Evolutionary conservation across 2,888 invertebrate genomes (phyloP).

Genomic region (Lasius platythorax): DNA sequence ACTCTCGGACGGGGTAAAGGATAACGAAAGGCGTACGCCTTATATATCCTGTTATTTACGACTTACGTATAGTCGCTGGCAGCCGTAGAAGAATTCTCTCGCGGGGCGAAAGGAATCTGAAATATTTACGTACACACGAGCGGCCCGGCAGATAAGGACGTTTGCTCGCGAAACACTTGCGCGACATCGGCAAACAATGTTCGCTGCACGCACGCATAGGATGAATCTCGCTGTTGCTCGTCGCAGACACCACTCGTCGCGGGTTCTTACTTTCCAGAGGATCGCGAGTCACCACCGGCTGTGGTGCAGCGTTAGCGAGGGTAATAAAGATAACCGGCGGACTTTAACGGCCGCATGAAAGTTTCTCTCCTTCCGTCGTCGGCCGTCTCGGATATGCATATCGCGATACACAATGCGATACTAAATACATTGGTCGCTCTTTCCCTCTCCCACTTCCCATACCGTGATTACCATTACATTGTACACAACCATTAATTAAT

Average conservation of each 20-base stretch:
- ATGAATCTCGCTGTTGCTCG: conserved; percentile 48
- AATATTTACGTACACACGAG: conserved; percentile 68
- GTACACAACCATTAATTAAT: conserved; percentile 13
- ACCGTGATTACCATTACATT: neutral
- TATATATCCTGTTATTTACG: conserved; percentile 59
- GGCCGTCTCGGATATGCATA: neutral
- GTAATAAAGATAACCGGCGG: conserved; percentile 42
- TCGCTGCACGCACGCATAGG: conserved; percentile 45
- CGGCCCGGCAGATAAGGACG: conserved; percentile 68
- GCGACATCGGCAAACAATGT: conserved; percentile 70
- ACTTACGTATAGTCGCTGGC: conserved; percentile 37
- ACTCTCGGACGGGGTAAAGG: conserved; percentile 47
- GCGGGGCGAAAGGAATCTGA: conserved; percentile 57
- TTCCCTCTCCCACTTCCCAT: neutral
- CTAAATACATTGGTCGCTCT: neutral
- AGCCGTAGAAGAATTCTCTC: conserved; percentile 36
- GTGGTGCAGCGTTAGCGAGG: neutral
- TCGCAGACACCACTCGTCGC: neutral
- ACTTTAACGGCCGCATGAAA: conserved; percentile 18
- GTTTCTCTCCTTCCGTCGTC: neutral
- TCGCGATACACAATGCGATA: neutral
- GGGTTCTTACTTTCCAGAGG: neutral
- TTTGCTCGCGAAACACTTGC: conserved; percentile 72
- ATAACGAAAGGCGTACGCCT: conserved; percentile 35
- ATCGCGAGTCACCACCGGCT: conserved; percentile 18